A percentile compares a stretch with the other conserved stretches of the same genome.
Evolutionary conservation across 1,140 invertebrate genomes (phyloP).

Genomic region (Camponotus floridanus): DNA sequence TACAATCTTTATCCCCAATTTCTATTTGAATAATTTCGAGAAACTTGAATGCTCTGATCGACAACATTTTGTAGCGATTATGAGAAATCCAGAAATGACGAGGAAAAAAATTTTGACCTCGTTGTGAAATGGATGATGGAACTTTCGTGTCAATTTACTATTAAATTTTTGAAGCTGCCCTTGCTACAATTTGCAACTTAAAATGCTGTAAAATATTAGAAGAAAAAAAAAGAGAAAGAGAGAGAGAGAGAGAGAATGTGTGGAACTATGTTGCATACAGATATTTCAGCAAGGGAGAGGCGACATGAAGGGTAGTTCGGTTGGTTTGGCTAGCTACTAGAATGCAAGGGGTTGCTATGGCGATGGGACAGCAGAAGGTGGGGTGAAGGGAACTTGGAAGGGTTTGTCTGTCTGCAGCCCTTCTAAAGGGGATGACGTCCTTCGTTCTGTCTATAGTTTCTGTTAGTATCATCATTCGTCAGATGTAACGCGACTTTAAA

Average conservation of each 20-base stretch:
- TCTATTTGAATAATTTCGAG: conserved; percentile 25
- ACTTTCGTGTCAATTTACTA: conserved; percentile 35
- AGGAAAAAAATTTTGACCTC: conserved; percentile 25
- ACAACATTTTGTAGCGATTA: not conserved
- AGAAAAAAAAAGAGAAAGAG: conserved; percentile 8
- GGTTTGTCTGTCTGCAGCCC: conserved; percentile 78
- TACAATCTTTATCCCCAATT: conserved; percentile 2
- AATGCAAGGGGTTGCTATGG: conserved; percentile 82
- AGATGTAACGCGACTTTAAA: conserved; percentile 29
- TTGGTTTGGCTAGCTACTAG: conserved; percentile 73
- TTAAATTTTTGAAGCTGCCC: not conserved
- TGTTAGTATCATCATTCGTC: conserved; percentile 14
- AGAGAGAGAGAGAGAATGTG: no score
- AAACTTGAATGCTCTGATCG: not conserved
- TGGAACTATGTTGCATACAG: conserved; percentile 60
- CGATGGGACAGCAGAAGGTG: conserved; percentile 70
- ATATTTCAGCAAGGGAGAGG: conserved; percentile 58
- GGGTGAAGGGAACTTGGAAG: conserved; percentile 60
- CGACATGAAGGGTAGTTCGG: conserved; percentile 53
- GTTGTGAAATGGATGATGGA: not conserved
- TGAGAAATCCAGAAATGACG: not conserved
- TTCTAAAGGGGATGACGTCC: conserved; percentile 76
- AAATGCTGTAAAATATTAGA: conserved; percentile 22
- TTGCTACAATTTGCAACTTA: not conserved
- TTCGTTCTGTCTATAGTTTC: conserved; percentile 60